phyloP scores from a whole-genome alignment of 2,113 vertebrate species.

The Oreochromis tanganicae region DNA sequence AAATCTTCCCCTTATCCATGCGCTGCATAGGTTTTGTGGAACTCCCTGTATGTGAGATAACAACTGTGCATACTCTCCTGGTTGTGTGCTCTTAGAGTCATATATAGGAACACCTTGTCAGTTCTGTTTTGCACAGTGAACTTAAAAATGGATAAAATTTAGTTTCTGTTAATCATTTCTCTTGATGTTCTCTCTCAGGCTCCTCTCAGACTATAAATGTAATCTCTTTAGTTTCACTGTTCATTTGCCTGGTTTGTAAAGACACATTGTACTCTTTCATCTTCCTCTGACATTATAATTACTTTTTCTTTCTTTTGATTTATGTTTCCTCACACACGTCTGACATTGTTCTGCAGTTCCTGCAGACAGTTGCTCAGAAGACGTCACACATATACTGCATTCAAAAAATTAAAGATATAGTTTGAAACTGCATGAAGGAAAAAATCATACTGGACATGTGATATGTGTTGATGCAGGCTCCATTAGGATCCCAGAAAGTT shows the following conservation, averaged over 20 bases:
- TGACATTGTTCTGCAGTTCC: background rate
- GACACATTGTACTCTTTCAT: background rate
- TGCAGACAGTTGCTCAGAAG: background rate
- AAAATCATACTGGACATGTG: background rate
- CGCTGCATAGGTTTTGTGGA: background rate
- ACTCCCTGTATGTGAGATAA: background rate
- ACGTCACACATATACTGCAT: background rate
- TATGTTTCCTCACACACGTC: accelerated
- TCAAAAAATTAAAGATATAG: background rate
- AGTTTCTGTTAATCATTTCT: background rate
- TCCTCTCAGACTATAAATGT: background rate
- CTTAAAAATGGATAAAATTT: background rate
- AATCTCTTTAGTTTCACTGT: background rate
- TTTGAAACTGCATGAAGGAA: background rate
- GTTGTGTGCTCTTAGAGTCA: background rate
- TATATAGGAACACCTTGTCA: accelerated
- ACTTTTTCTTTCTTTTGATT: background rate
- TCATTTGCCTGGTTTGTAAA: background rate
- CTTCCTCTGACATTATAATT: background rate
- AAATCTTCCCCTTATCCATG: background rate
- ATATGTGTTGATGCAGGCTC: background rate
- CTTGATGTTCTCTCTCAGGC: background rate
- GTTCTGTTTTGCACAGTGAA: background rate
- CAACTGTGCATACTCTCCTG: background rate
- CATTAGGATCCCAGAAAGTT: background rate